These are phyloP conservation scores for Threskiornis aethiopicus DNA, from an alignment of 2,797 vertebrate genomes.

Conservation along the genomic window DNA sequence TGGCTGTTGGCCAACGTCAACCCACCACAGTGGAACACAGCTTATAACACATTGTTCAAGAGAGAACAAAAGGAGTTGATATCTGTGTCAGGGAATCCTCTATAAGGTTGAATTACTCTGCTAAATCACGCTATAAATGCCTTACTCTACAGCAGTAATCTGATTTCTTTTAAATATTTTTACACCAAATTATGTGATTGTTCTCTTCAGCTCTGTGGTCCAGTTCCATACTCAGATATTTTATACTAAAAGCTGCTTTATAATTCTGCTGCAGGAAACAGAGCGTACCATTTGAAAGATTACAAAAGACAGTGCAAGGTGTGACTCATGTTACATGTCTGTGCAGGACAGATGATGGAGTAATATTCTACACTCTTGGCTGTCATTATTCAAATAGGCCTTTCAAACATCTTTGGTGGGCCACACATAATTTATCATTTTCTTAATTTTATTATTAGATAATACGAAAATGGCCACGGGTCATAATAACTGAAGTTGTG, in stretches of 20 bases:
- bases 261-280: not conserved
- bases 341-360: not conserved
- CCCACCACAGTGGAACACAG: not conserved
- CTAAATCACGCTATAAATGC: not conserved
- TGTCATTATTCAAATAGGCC: not conserved
- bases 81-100: not conserved
- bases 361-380: not conserved
- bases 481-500: not conserved
- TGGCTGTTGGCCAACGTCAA: not conserved
- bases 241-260: not conserved
- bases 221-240: not conserved
- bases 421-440: not conserved
- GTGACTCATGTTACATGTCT: rapidly evolving
- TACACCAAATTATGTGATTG: not conserved
- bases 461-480: not conserved
- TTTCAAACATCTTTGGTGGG: not conserved
- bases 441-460: not conserved
- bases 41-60: not conserved
- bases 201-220: not conserved
- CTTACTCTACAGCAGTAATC: not conserved
- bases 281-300: not conserved
- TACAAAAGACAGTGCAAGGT: not conserved
- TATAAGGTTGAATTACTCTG: not conserved
- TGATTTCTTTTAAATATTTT: not conserved
- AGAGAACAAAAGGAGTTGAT: not conserved